These are phyloP conservation scores for Saccopteryx bilineata DNA, from an alignment of 2,113 vertebrate genomes.

Conservation along the genomic window DNA sequence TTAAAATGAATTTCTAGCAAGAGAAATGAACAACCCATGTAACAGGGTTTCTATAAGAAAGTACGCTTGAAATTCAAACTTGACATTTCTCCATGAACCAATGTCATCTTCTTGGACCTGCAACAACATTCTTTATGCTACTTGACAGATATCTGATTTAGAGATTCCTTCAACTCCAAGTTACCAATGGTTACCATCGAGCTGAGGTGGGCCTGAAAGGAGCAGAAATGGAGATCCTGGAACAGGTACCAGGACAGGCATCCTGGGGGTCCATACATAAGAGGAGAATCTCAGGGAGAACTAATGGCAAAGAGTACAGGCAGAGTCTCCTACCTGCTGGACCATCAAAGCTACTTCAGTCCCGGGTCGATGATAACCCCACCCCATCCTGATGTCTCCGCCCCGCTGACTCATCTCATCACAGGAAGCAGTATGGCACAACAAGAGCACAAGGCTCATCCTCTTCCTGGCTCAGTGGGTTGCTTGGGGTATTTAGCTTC, in stretches of 20 bases:
- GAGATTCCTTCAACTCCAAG: not conserved
- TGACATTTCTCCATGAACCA: not conserved
- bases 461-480: not conserved
- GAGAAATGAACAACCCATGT: not conserved
- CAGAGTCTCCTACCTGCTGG: not conserved
- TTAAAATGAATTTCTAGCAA: constrained; percentile 59
- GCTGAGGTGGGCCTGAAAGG: not conserved
- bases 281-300: not conserved
- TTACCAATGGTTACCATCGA: not conserved
- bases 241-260: not conserved
- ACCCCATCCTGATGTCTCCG: not conserved
- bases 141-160: not conserved
- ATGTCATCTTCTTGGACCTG: not conserved
- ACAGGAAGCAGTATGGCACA: not conserved
- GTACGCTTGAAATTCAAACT: constrained; percentile 32
- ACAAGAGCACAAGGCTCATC: not conserved
- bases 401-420: not conserved
- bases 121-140: not conserved
- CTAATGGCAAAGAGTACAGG: not conserved
- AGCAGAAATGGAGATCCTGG: not conserved
- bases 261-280: not conserved
- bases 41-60: constrained; percentile 21
- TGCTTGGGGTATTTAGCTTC: not conserved
- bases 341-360: not conserved
- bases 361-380: not conserved